Conservation (phyloP, 2,113 vertebrate genomes). For the Stictonetta naevosa region DNA sequence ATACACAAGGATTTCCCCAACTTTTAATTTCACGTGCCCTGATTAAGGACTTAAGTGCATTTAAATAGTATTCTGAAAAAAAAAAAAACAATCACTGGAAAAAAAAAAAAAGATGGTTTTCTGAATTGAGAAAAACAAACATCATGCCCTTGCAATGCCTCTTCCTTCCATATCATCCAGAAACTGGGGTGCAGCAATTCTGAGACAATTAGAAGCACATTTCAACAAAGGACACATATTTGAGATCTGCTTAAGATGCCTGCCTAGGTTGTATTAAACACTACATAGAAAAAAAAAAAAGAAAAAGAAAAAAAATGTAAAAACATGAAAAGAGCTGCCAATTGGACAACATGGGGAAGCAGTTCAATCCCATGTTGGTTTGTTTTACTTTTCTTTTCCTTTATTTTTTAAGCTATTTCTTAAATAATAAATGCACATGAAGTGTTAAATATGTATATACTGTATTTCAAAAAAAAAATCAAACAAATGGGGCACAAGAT, state of each 20-base stretch:
- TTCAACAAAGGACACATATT: constrained; percentile 73
- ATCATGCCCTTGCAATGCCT: constrained; percentile 4
- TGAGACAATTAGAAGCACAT: constrained; percentile 81
- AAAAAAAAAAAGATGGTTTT: neutral
- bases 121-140: neutral
- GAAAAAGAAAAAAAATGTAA: neutral
- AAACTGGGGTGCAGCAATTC: constrained; percentile 64
- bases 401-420: constrained; percentile 85
- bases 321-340: constrained; percentile 72
- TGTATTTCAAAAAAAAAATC: constrained; percentile 82
- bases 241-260: constrained; percentile 62
- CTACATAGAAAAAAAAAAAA: constrained; percentile 41
- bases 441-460: constrained; percentile 91
- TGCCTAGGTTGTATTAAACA: constrained; percentile 64
- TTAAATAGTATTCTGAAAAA: constrained; percentile 1
- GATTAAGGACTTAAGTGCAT: neutral
- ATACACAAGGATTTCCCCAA: neutral
- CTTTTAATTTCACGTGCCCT: constrained; percentile 3
- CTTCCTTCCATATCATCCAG: constrained; percentile 51
- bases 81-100: neutral
- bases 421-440: constrained; percentile 91
- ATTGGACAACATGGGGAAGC: constrained; percentile 74
- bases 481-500: constrained; percentile 95
- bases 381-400: constrained; percentile 76
- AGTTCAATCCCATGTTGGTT: constrained; percentile 73